Conservation (phyloP, 2,797 vertebrate species). For the Acanthopagrus latus region DNA sequence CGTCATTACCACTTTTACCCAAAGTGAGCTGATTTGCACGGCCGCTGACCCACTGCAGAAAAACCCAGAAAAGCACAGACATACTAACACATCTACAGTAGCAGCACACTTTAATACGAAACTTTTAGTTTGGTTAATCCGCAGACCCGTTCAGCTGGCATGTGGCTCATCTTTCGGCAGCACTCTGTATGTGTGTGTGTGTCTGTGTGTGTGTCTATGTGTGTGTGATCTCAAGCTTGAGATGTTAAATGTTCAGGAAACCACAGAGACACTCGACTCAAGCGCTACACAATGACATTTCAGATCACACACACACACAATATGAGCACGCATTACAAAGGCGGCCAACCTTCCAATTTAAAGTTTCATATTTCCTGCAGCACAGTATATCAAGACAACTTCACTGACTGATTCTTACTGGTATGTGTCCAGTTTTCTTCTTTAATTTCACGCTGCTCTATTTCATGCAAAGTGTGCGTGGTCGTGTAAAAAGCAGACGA, state of each 20-base stretch:
- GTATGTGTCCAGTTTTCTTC: background rate
- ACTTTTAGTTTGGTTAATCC: slow-evolving; percentile 31
- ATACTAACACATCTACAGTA: background rate
- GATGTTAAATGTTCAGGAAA: slow-evolving; percentile 73
- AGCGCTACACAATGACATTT: slow-evolving; percentile 67
- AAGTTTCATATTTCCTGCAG: background rate
- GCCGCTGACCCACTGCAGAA: background rate
- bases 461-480: background rate
- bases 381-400: background rate
- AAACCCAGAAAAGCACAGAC: background rate
- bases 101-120: slow-evolving; percentile 22
- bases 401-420: background rate
- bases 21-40: background rate
- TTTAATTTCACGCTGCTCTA: background rate
- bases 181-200: slow-evolving; percentile 15
- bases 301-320: slow-evolving; percentile 17
- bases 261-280: slow-evolving; percentile 62
- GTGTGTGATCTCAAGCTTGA: slow-evolving; percentile 32
- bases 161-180: slow-evolving; percentile 16
- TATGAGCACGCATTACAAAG: background rate
- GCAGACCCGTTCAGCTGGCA: slow-evolving; percentile 29
- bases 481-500: background rate
- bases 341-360: background rate
- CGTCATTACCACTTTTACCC: background rate
- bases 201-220: slow-evolving; percentile 22